These are phyloP conservation scores for Diadophis punctatus DNA, from an alignment of 2,113 vertebrate species.

Conservation along the genomic window DNA sequence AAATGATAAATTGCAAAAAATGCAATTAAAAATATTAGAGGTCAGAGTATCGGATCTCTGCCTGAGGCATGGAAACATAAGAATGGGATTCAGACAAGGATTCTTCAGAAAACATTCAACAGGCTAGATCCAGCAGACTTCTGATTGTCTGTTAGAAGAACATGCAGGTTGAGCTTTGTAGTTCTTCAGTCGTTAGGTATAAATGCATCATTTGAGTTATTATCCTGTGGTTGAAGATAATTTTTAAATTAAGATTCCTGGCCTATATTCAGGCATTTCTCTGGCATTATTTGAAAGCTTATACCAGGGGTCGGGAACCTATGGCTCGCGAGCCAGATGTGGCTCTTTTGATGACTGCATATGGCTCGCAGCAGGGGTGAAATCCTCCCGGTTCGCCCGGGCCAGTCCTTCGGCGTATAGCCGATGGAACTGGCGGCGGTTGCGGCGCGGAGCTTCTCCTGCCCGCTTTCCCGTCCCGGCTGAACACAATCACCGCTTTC, in stretches of 20 bases:
- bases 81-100: not conserved
- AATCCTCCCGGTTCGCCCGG: too few relatives aligned
- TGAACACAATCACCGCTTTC: too few relatives aligned
- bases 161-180: not conserved
- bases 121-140: not conserved
- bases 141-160: not conserved
- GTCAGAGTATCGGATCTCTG: not conserved
- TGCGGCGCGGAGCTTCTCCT: too few relatives aligned
- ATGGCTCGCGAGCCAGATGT: too few relatives aligned
- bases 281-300: not conserved
- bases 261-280: not conserved
- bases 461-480: too few relatives aligned
- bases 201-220: not conserved
- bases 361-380: too few relatives aligned
- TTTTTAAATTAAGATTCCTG: not conserved
- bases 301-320: too few relatives aligned
- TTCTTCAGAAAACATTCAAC: not conserved
- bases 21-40: not conserved
- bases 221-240: not conserved
- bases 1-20: not conserved
- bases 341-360: too few relatives aligned
- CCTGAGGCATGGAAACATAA: not conserved
- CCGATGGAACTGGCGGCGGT: too few relatives aligned
- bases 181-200: not conserved
- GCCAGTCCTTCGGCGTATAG: too few relatives aligned